Evolutionary conservation across 1,140 invertebrate genomes (phyloP).

Genomic region (Nasonia longicornis): DNA sequence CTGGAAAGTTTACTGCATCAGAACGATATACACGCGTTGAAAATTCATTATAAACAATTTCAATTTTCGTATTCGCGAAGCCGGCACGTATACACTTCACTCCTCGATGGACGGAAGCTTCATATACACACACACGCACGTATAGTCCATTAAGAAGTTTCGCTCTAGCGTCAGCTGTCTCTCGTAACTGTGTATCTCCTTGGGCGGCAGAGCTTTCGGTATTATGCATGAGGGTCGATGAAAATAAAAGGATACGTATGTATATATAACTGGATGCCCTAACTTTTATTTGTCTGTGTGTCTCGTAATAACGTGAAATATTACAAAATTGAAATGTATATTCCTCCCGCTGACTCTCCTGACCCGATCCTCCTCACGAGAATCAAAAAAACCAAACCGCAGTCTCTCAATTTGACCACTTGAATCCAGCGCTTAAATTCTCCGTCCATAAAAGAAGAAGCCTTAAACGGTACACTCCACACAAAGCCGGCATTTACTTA

Average conservation of each 20-base stretch:
- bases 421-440: neutral
- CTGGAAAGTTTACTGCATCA: no score
- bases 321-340: neutral
- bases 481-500: neutral
- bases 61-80: neutral
- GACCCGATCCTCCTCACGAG: neutral
- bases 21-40: neutral
- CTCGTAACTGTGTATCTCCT: neutral
- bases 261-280: neutral
- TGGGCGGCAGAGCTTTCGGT: neutral
- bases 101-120: neutral
- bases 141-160: constrained; percentile 21
- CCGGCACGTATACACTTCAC: no score
- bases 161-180: constrained; percentile 10
- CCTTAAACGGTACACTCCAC: neutral
- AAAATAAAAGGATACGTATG: neutral
- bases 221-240: neutral
- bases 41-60: neutral
- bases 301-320: neutral
- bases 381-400: neutral
- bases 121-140: neutral
- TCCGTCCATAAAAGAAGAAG: neutral
- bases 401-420: neutral
- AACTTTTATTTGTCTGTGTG: neutral
- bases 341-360: neutral